A percentile compares a stretch with the other conserved stretches of the same genome.
Conservation (phyloP, 2,113 vertebrate genomes). For the Calcarius ornatus region DNA sequence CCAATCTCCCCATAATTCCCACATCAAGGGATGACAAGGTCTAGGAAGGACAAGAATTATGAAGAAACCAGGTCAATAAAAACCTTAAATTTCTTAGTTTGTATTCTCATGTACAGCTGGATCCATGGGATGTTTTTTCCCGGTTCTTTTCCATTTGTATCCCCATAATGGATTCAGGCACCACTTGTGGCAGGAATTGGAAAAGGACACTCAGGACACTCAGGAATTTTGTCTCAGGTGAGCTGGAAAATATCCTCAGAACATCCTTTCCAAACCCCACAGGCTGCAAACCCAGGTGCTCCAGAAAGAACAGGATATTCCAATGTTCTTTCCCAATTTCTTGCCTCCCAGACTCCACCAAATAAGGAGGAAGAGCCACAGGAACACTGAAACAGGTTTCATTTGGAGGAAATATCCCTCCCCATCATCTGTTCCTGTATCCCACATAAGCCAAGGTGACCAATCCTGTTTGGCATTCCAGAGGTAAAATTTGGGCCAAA, state of each 20-base stretch:
- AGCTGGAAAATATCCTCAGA: neutral
- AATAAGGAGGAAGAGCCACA: neutral
- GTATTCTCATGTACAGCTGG: fast-evolving
- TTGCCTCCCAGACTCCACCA: neutral
- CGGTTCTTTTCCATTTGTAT: fast-evolving
- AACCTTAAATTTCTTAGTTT: neutral
- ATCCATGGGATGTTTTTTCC: neutral
- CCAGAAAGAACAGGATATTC: neutral
- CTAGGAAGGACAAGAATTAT: neutral
- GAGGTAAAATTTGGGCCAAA: neutral
- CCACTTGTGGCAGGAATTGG: neutral
- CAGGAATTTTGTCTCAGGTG: neutral
- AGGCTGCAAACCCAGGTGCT: fast-evolving
- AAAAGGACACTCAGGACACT: neutral
- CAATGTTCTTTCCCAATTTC: neutral
- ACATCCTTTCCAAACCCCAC: neutral
- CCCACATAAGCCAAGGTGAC: neutral
- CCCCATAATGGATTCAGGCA: fast-evolving
- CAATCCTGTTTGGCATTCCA: neutral
- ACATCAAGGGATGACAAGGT: no score
- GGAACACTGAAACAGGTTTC: neutral
- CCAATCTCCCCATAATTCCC: neutral
- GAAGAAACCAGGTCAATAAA: neutral
- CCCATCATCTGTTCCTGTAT: neutral
- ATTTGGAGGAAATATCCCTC: neutral